Conservation (phyloP, 2,797 vertebrate genomes). For the Nannoperca obscura region DNA sequence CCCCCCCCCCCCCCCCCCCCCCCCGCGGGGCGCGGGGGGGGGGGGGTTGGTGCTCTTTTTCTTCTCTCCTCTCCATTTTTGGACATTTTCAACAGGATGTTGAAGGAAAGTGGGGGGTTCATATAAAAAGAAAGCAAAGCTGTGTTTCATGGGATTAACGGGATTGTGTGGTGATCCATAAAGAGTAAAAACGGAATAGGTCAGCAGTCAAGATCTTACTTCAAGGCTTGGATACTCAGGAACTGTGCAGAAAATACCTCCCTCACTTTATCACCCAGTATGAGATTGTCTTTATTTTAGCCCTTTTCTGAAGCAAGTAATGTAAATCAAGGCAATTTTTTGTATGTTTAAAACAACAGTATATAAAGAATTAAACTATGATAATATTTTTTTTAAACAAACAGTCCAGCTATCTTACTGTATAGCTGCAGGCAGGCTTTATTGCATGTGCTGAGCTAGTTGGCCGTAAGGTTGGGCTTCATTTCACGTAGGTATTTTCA, state of each 20-base stretch:
- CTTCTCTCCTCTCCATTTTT: slow-evolving; percentile 71
- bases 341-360: slow-evolving; percentile 14
- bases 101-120: slow-evolving; percentile 39
- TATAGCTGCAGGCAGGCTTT: slow-evolving; percentile 8
- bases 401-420: slow-evolving; percentile 7
- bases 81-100: slow-evolving; percentile 71
- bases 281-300: slow-evolving; percentile 7
- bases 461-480: slow-evolving; percentile 26
- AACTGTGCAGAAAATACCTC: slow-evolving; percentile 8
- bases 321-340: background rate
- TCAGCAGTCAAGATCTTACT: slow-evolving; percentile 40
- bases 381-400: slow-evolving; percentile 35
- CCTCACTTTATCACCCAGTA: slow-evolving; percentile 7
- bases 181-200: slow-evolving; percentile 38
- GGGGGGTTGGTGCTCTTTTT: slow-evolving; percentile 35
- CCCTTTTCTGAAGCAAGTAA: slow-evolving; percentile 18
- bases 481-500: slow-evolving; percentile 67
- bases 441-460: slow-evolving; percentile 18
- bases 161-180: slow-evolving; percentile 52
- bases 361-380: slow-evolving; percentile 10
- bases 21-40: too few relatives aligned
- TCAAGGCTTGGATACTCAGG: slow-evolving; percentile 23
- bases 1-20: too few relatives aligned
- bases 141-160: slow-evolving; percentile 64
- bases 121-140: slow-evolving; percentile 51